Percentiles rank a stretch among this genome's conserved stretches.
Evolutionary conservation across 2,797 vertebrate species (phyloP).

Genomic region (Sciurus vulgaris): DNA sequence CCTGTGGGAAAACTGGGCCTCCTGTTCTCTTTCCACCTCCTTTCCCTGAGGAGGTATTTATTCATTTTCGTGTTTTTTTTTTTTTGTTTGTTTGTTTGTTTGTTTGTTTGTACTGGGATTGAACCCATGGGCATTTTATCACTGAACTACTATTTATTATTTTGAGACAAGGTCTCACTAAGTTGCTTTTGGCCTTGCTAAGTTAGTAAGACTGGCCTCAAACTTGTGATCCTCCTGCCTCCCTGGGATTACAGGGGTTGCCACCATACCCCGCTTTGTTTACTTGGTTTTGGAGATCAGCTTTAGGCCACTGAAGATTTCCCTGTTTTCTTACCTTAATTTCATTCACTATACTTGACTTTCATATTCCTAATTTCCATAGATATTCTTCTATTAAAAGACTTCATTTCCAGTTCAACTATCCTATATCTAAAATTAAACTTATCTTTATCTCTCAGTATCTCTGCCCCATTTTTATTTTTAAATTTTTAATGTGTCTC

Average conservation of each 20-base stretch:
- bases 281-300: background rate
- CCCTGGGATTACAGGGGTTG: too few relatives aligned
- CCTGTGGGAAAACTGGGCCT: background rate
- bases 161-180: too few relatives aligned
- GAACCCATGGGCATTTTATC: too few relatives aligned
- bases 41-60: background rate
- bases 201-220: too few relatives aligned
- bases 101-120: too few relatives aligned
- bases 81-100: too few relatives aligned
- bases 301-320: background rate
- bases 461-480: conserved; percentile 19
- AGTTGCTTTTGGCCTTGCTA: too few relatives aligned
- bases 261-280: background rate
- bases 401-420: background rate
- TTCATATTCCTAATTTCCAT: conserved; percentile 25
- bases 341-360: background rate
- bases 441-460: background rate
- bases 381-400: conserved; percentile 33
- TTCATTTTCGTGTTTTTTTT: background rate
- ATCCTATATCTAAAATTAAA: background rate
- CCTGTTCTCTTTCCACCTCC: background rate
- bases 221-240: too few relatives aligned
- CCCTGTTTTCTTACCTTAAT: background rate
- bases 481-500: background rate
- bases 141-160: too few relatives aligned